Evolutionary conservation across 2,113 vertebrate species (phyloP), one percentile per base, ranked within the genome.

Genomic region (Passer montanus): DNA sequence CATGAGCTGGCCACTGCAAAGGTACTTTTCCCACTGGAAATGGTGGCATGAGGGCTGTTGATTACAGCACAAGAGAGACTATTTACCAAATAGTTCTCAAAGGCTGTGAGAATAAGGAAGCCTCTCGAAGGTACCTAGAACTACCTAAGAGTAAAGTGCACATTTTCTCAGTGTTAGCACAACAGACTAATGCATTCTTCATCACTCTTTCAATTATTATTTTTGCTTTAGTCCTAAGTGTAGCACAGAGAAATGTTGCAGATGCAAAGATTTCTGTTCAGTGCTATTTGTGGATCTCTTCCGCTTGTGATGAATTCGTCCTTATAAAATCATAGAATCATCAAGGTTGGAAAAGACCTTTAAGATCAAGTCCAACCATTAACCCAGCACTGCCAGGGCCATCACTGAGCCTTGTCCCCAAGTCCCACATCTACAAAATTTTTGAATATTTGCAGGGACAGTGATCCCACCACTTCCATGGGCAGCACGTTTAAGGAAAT

Each of bases 51-150:
- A 77, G 82, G 87, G 92, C 19, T 96, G 94, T 90, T 96, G 94
- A 90, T 68, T 90, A 52, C 56, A 95, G 39, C 44, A 5, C 46
- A 50, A 95, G 68, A 95, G 68, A 88, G 11, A 67, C 33, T 91
- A 74, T 95, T 93, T 93, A 85, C 67, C 87, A 87, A 95, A 75
- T 89, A 83, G 80, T 94, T 95, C 91, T 95, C 41, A 53, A 70
- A 91, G 35, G 22, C 39, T 88, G 60, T 74, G 89, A 94, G 84
- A 93, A 74, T 30, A 73, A 46, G 50, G 24, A 91, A 87, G 33
- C 3, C 30, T 31, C 30, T 59, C 20, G 66, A 59, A 52, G 11
- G 6, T 77, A 66, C 13, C 53, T 31, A 55, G 37, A 63, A 47
- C 53, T 62, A 50, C 3, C 16, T 55, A 47, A 53, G 41, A 58